Base-by-base conservation (phyloP, 2,797 vertebrate genomes). In the Crax fasciolata region DNA sequence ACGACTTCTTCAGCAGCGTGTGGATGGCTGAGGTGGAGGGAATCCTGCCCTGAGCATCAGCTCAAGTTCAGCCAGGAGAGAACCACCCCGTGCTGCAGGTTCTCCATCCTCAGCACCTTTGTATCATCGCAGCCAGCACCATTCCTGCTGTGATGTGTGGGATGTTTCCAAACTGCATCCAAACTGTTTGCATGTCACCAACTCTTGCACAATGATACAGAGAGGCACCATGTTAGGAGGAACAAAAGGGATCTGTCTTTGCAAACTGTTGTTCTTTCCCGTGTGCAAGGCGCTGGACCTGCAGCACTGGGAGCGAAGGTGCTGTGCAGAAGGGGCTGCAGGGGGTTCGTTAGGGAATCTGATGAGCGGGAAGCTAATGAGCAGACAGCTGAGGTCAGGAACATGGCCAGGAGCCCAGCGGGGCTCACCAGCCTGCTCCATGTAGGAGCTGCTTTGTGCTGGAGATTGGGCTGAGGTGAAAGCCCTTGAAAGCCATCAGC, bases 41-140 rank as follows among this genome's bases (percentile, higher is more conserved):
- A 75, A 63, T 63, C 32, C 44, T 52, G 28, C 38, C 38, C 24
- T 30, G 18, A 83, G 54, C 38, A 70, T 38, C 63, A 44, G 57
- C 20, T 78, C 46, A 30, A 78, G 77, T 52, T 86, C 44, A 78
- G n/a, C 30, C 25, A 67, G 75, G 58, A 28, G 46, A 35, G 66
- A 62, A 11, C 5, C 2, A 6, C 11, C 9, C 52, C 59, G 58
- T 46, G 14, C 76, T 68, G 25, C 21, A 41, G 12, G 41, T n/a
- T 59, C 35, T 74, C 54, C 46, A 38, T 55, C 58, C 63, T 79
- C 28, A 28, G 35, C 39, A 25, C 24, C 39, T 32, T 68, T 54
- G 24, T n/a, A 4, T 7, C 15, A 3, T 7, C 58, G 48, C 24
- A 12, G 11, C 54, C 0, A 1, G 43, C 61, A 39, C 1, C 38